Conservation (phyloP, 2,888 invertebrate genomes). For the Parochlus steinenii region DNA sequence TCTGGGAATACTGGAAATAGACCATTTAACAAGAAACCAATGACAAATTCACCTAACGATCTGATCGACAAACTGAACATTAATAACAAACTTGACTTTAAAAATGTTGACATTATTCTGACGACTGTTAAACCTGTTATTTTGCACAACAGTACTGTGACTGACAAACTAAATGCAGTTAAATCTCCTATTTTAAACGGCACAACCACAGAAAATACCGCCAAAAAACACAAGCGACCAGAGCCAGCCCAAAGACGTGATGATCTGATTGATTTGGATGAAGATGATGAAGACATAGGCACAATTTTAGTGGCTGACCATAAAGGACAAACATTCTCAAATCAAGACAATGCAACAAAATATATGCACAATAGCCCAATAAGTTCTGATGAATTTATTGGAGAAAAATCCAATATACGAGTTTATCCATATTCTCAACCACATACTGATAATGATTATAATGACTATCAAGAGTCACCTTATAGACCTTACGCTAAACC, state of each 20-base stretch:
- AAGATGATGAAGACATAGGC: conserved; percentile 1
- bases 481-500: too few species aligned
- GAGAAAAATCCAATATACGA: too few species aligned
- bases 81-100: conserved; percentile 13
- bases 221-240: too few species aligned
- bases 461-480: too few species aligned
- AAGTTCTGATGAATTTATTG: not conserved
- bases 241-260: not conserved
- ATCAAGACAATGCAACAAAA: conserved; percentile 10
- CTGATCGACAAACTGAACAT: not conserved
- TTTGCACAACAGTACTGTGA: conserved; percentile 6
- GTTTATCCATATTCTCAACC: too few species aligned
- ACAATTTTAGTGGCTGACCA: conserved; percentile 5
- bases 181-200: too few species aligned
- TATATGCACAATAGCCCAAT: conserved; percentile 6
- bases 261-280: not conserved
- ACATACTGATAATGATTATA: too few species aligned
- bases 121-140: not conserved
- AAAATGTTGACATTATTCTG: conserved; percentile 1
- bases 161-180: not conserved
- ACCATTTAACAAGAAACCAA: conserved; percentile 21
- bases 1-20: too few species aligned
- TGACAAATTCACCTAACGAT: not conserved
- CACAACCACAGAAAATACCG: too few species aligned
- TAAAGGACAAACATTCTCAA: too few species aligned